Percentiles rank a stretch among this genome's conserved stretches.
Conservation (phyloP, 1,140 invertebrate genomes). For the Theocolax elegans region DNA sequence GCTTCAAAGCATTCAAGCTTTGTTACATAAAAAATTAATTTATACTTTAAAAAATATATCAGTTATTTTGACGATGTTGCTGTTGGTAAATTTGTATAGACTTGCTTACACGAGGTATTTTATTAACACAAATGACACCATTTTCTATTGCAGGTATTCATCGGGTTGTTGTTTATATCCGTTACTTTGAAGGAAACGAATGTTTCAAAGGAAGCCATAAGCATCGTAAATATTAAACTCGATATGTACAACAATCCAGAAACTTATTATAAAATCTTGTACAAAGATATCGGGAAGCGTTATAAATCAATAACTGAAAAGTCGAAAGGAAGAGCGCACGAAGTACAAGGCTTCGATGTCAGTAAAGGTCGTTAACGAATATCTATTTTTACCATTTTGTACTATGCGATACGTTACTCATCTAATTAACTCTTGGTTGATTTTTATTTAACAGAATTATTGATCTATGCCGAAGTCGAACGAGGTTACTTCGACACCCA, state of each 20-base stretch:
- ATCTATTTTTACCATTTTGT: no score
- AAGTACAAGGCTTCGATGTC: no score
- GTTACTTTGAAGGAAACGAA: conserved; percentile 54
- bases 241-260: conserved; percentile 50
- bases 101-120: not conserved
- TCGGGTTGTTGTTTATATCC: conserved; percentile 52
- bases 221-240: conserved; percentile 46
- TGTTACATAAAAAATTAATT: conserved; percentile 56
- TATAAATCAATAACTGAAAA: conserved; percentile 41
- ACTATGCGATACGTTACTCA: no score
- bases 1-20: conserved; percentile 52
- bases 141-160: conserved; percentile 49
- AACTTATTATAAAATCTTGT: conserved; percentile 48
- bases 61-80: conserved; percentile 48
- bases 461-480: conserved; percentile 47
- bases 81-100: conserved; percentile 42
- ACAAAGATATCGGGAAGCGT: conserved; percentile 35
- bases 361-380: no score
- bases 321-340: no score
- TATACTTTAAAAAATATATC: conserved; percentile 56
- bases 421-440: no score
- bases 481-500: conserved; percentile 55
- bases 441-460: conserved; percentile 49
- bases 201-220: conserved; percentile 34
- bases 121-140: no score